phyloP scores from a whole-genome alignment of 2,797 vertebrate species.

The Helostoma temminkii region DNA sequence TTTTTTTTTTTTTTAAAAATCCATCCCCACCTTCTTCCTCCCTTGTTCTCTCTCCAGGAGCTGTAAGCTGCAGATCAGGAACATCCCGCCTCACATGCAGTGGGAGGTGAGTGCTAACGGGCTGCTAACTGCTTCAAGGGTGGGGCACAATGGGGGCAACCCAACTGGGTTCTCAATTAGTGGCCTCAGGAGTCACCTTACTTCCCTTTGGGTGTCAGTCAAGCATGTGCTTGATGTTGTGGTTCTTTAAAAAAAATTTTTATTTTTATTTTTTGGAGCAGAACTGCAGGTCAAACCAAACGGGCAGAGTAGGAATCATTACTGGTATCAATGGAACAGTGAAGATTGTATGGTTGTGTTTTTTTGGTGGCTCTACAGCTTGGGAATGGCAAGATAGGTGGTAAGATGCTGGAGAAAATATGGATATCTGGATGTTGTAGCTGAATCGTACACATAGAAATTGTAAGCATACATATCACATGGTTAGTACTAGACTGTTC shows the following conservation, averaged over 20 bases:
- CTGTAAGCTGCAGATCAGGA: conserved; percentile 96
- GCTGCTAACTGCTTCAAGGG: conserved; percentile 69
- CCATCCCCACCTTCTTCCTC: conserved; percentile 38
- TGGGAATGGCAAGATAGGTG: neutral
- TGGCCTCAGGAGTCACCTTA: conserved; percentile 54
- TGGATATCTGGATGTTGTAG: conserved; percentile 1
- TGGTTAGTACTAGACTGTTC: neutral
- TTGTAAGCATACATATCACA: neutral
- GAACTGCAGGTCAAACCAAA: conserved; percentile 10
- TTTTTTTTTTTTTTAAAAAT: conserved; percentile 21
- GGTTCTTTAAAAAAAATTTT: too few relatives aligned
- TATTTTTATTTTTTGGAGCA: conserved; percentile 23
- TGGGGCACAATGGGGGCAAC: conserved; percentile 50
- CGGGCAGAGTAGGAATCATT: neutral
- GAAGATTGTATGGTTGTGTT: neutral
- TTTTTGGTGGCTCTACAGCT: neutral
- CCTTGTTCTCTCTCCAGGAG: conserved; percentile 84
- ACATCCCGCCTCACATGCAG: conserved; percentile 97
- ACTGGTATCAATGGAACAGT: neutral
- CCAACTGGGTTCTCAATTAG: conserved; percentile 55
- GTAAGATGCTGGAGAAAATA: neutral
- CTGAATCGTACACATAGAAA: neutral
- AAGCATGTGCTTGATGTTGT: conserved; percentile 37
- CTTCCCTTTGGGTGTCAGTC: conserved; percentile 40
- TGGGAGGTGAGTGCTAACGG: conserved; percentile 92